phyloP scores from a whole-genome alignment of 2,888 invertebrate species.

The Erebia epiphron region DNA sequence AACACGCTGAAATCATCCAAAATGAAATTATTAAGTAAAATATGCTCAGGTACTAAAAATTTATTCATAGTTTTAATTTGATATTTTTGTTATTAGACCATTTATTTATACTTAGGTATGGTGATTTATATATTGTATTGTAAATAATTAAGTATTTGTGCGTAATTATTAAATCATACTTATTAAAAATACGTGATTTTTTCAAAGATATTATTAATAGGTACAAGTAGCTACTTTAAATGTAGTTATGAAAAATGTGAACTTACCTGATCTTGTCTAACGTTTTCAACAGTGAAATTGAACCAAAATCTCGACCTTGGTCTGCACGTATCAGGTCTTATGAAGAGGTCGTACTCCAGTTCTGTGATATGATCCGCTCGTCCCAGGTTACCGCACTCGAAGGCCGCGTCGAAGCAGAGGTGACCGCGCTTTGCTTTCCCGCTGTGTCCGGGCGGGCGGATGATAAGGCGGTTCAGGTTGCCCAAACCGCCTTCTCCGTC shows the following conservation, averaged over 20 bases:
- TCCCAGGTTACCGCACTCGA: slow-evolving; percentile 98
- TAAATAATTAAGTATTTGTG: no score
- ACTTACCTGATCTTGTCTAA: slow-evolving; percentile 92
- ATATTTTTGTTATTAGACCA: no score
- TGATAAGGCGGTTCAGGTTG: slow-evolving; percentile 94
- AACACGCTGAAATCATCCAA: slow-evolving; percentile 86
- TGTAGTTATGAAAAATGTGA: not conserved
- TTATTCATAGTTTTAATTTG: no score
- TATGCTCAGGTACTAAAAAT: no score
- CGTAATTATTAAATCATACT: no score
- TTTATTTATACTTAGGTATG: no score
- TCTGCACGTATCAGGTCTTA: slow-evolving; percentile 98
- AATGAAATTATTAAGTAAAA: no score
- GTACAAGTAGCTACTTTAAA: no score
- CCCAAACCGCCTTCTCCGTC: slow-evolving; percentile 97
- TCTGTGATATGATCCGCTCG: slow-evolving; percentile 96
- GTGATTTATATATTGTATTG: no score
- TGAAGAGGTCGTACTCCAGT: slow-evolving; percentile 97
- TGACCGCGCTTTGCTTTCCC: slow-evolving; percentile 98
- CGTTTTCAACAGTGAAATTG: slow-evolving; percentile 98
- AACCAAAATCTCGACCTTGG: slow-evolving; percentile 97
- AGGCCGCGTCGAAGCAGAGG: slow-evolving; percentile 97
- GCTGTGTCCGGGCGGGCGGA: slow-evolving; percentile 95
- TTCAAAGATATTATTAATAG: no score
- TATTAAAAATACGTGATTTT: no score